These are phyloP conservation scores for Paradoxurus hermaphroditus DNA, from an alignment of 2,113 vertebrate genomes.

Conservation along the genomic window DNA sequence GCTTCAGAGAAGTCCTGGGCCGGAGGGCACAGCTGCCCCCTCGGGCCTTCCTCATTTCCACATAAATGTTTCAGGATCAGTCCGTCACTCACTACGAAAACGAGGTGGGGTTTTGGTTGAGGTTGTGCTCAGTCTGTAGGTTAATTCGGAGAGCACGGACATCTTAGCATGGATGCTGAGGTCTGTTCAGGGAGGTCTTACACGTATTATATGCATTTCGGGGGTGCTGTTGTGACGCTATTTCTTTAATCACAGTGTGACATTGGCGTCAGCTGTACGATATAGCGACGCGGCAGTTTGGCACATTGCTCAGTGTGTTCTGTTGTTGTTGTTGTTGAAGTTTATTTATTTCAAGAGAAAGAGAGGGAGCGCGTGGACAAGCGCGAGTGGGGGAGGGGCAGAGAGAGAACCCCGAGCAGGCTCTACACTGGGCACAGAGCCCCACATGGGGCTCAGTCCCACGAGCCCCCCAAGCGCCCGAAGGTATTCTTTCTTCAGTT, in stretches of 20 bases:
- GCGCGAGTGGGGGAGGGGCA: too few species aligned
- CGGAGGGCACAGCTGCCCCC: rapidly evolving
- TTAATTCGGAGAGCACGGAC: background rate
- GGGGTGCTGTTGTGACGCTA: background rate
- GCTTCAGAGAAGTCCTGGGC: background rate
- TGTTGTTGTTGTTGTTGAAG: too few species aligned
- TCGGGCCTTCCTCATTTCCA: background rate
- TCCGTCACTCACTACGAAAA: background rate
- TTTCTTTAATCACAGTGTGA: background rate
- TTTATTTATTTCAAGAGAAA: too few species aligned
- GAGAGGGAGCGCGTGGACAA: too few species aligned
- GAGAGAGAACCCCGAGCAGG: too few species aligned
- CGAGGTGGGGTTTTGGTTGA: background rate
- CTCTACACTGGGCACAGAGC: too few species aligned
- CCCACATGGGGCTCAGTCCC: too few species aligned
- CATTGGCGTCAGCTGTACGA: background rate
- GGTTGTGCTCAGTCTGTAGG: background rate
- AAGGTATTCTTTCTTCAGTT: background rate
- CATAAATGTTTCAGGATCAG: background rate
- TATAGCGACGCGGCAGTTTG: background rate
- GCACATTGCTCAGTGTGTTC: background rate
- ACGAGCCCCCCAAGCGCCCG: too few species aligned
- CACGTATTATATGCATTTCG: background rate
- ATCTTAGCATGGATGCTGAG: background rate
- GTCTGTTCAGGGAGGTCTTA: background rate